Evolutionary conservation across 2,888 invertebrate species (phyloP), one percentile per base, ranked within the genome.

Genomic region (Piscicola geometra): DNA sequence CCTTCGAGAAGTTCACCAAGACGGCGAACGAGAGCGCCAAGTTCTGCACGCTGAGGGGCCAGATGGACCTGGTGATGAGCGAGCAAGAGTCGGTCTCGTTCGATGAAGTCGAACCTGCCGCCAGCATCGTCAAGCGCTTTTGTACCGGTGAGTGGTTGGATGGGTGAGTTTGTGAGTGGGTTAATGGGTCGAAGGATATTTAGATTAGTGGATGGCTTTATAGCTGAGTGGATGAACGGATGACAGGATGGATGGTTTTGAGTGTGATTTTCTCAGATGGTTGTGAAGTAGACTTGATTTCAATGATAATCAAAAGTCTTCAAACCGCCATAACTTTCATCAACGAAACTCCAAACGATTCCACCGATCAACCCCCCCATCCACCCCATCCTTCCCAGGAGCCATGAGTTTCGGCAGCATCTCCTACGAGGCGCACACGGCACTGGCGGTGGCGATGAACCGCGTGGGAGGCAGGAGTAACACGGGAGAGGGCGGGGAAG

Each of bases 351-450:
- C n/a, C n/a, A n/a, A n/a, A n/a, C n/a, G n/a, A n/a, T n/a, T n/a
- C n/a, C 9, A 47, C 50, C 21, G 12, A 47, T 21, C 21, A 15
- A 47, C 21, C 9, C 9, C 50, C 9, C 9, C 66, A 25, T n/a
- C n/a, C 15, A n/a, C 12, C 25, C 5, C 25, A 9, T 56, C 21
- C n/a, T 71, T 86, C 72, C 83, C 88, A 87, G 94, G 94, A 79
- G 95, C 95, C 0, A 96, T 96, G 95, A 94, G 94, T 81, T 95
- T 95, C 86, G 95, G 95, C 0, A 95, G 95, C 77, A 98, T 99
- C 82, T 97, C 96, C 0, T 87, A 94, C 82, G 99, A 99, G 86
- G 93, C 99, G 0, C 99, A 99, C 88, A 90, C 92, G 35, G 92
- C 97, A 0, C 88, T 99, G 41, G 98, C 99, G 0, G 88, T 94